A percentile compares a stretch with the other conserved stretches of the same genome.
Evolutionary conservation across 23 tunicate genomes (phyloP).

Genomic region (Trididemnum clinides): DNA sequence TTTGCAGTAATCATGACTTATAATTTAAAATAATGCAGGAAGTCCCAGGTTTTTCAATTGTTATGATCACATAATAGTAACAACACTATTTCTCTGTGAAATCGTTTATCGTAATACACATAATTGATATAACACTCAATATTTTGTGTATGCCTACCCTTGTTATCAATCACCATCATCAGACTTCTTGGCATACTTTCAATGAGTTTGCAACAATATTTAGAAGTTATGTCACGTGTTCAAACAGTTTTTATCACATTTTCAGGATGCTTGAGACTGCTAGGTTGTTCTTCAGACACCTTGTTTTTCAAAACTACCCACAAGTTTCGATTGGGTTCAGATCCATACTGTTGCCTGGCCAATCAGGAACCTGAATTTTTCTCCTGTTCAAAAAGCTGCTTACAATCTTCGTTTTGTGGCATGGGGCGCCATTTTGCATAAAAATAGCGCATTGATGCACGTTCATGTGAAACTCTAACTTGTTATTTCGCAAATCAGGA

Average conservation of each 20-base stretch:
- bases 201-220: background rate
- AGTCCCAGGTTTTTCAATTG: background rate
- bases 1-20: background rate
- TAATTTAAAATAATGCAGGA: background rate
- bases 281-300: slow-evolving; percentile 22
- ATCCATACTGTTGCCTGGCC: slow-evolving; percentile 27
- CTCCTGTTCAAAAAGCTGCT: background rate
- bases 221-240: slow-evolving; percentile 10
- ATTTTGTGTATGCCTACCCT: slow-evolving; percentile 6
- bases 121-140: background rate
- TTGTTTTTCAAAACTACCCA: slow-evolving; percentile 18
- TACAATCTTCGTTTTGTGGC: slow-evolving; percentile 7
- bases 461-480: slow-evolving; percentile 15
- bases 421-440: slow-evolving; percentile 31
- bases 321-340: slow-evolving; percentile 29
- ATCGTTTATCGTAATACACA: slow-evolving; percentile 4
- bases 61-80: too few relatives aligned
- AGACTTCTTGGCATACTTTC: slow-evolving; percentile 4
- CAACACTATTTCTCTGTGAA: too few relatives aligned
- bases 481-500: slow-evolving; percentile 6
- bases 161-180: background rate
- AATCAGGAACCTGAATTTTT: slow-evolving; percentile 15
- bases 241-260: slow-evolving; percentile 17
- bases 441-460: slow-evolving; percentile 6
- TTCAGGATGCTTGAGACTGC: slow-evolving; percentile 14